Evolutionary conservation across 1,140 invertebrate genomes (phyloP).

Genomic region (Drosophila varians): DNA sequence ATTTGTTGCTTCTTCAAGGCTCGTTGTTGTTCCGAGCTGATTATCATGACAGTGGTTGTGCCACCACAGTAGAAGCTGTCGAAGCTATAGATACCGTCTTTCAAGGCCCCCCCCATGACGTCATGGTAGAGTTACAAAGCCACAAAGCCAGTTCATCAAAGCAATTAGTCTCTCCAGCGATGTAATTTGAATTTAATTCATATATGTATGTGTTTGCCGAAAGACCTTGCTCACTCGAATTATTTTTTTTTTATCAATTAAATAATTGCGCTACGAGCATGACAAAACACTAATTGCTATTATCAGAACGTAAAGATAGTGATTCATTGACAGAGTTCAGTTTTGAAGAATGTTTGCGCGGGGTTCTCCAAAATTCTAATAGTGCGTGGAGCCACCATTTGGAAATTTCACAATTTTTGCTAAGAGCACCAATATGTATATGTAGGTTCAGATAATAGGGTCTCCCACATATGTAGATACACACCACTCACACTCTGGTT

Average conservation of each 20-base stretch:
- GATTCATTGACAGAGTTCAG: slow-evolving; percentile 12
- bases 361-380: slow-evolving; percentile 2
- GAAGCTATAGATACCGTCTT: slow-evolving; percentile 32
- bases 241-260: slow-evolving; percentile 59
- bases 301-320: slow-evolving; percentile 33
- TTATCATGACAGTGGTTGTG: slow-evolving; percentile 2
- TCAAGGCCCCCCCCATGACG: slow-evolving; percentile 27
- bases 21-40: slow-evolving; percentile 3
- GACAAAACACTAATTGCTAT: slow-evolving; percentile 55
- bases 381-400: not conserved
- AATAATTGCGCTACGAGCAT: slow-evolving; percentile 60
- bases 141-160: not conserved
- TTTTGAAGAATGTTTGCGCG: slow-evolving; percentile 30
- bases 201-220: not conserved
- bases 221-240: slow-evolving; percentile 28
- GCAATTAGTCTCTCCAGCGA: slow-evolving; percentile 12
- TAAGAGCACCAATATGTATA: not conserved
- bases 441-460: not conserved
- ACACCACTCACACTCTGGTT: slow-evolving; percentile 39
- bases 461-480: slow-evolving; percentile 28
- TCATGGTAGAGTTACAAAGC: slow-evolving; percentile 11
- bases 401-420: slow-evolving; percentile 57
- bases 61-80: slow-evolving; percentile 37
- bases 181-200: slow-evolving; percentile 28
- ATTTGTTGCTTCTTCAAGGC: slow-evolving; percentile 5